These are phyloP conservation scores for Heliconius eleuchia DNA, from an alignment of 1,140 invertebrate species.

Conservation along the genomic window DNA sequence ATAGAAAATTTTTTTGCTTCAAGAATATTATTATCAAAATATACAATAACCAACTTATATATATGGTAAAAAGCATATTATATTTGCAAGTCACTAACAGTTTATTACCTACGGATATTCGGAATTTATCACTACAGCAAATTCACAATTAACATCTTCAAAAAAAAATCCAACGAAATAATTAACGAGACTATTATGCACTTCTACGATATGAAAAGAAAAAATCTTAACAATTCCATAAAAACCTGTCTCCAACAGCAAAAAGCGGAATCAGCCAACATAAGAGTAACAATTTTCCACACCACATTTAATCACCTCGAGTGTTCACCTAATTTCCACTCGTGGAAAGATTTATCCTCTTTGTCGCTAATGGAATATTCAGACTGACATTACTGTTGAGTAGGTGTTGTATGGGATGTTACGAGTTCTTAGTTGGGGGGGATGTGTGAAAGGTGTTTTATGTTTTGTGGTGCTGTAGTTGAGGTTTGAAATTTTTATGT, in stretches of 20 bases:
- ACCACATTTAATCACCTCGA: constrained; percentile 61
- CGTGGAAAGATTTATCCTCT: constrained; percentile 59
- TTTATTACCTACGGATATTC: too few relatives aligned
- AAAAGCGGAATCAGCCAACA: constrained; percentile 45
- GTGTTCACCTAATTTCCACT: constrained; percentile 63
- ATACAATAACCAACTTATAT: too few relatives aligned
- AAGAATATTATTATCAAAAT: too few relatives aligned
- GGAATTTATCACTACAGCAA: too few relatives aligned
- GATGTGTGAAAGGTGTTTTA: constrained; percentile 4
- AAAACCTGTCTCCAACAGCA: constrained; percentile 24
- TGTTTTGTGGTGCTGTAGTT: background rate
- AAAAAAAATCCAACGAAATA: too few relatives aligned
- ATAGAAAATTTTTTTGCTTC: too few relatives aligned
- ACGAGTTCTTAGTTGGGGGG: background rate
- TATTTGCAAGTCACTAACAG: too few relatives aligned
- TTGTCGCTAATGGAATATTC: constrained; percentile 71
- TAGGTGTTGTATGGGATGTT: constrained; percentile 18
- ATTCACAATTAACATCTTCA: too few relatives aligned
- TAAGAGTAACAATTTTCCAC: constrained; percentile 56
- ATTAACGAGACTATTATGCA: too few relatives aligned
- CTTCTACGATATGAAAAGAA: too few relatives aligned
- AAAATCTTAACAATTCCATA: constrained; percentile 26
- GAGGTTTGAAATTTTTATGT: background rate
- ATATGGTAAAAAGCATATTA: too few relatives aligned
- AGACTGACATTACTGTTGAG: constrained; percentile 45